Base-by-base conservation (phyloP, 2,797 vertebrate species). In the Scleropages formosus region DNA sequence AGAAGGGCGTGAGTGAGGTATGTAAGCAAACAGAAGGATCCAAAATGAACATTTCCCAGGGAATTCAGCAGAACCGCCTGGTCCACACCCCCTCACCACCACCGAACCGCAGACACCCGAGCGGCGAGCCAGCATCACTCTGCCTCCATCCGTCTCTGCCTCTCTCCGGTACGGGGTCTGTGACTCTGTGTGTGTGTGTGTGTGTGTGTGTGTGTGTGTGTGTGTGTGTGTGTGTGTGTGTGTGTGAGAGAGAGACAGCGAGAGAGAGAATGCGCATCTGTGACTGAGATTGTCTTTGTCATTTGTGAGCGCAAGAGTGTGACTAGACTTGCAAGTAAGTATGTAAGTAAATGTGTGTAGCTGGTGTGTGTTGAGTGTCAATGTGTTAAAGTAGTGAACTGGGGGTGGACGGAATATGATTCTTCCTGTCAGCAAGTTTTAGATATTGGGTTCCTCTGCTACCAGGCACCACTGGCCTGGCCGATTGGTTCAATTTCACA, bases 1-100 rank as follows among this genome's bases (percentile, higher is more conserved):
- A 75, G 74, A 78, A n/a, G 75, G 79, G 78, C 71, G 78, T 82
- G 78, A 78, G 74, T 77, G 73, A 81, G 83, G 82, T 85, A 85
- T 85, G 85, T 82, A 84, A 85, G 81, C 82, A 82, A 71, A 77
- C 69, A 82, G 27, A 67, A 72, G 65, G 67, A 81, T 85, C 85
- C 85, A 85, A 86, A 84, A 82, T 66, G 79, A 86, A 85, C 83
- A 85, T 85, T 85, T 84, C 80, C 79, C 73, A 78, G 73, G 77
- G 80, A 82, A 82, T 84, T 82, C 78, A 76, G 78, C 81, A 82
- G 79, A 70, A 76, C 77, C 63, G 81, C 72, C 72, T 68, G 22
- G 70, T 76, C 31, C 77, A 66, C 76, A 66, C 78, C 68, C 72
- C 78, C 65, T 80, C 75, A 80, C 80, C 80, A 75, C 82, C 71